Evolutionary conservation across 1,140 invertebrate genomes (phyloP).

Genomic region (Psilanteris sp.): DNA sequence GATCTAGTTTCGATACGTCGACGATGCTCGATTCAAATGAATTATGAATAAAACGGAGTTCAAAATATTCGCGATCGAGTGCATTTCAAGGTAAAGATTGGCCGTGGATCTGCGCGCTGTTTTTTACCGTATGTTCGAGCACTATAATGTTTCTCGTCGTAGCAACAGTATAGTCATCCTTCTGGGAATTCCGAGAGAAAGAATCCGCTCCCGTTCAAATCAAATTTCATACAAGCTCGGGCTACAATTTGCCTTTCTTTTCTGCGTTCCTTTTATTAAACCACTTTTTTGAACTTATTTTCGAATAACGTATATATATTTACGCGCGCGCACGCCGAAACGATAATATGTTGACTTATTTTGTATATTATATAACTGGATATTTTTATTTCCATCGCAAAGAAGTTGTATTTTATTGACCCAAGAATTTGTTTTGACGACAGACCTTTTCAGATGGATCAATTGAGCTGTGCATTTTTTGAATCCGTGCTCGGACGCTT

Average conservation of each 20-base stretch:
- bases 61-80: conserved; percentile 58
- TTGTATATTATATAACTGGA: conserved; percentile 14
- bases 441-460: too few relatives aligned
- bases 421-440: too few relatives aligned
- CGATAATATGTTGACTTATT: conserved; percentile 5
- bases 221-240: conserved; percentile 45
- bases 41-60: conserved; percentile 64
- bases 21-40: conserved; percentile 45
- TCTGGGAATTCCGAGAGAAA: conserved; percentile 15
- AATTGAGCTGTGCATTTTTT: too few relatives aligned
- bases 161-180: conserved; percentile 27
- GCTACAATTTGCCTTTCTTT: conserved; percentile 14
- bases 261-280: conserved; percentile 16
- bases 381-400: background rate
- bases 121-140: conserved; percentile 45
- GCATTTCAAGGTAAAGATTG: conserved; percentile 51
- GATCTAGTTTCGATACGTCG: conserved; percentile 46
- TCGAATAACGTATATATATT: conserved; percentile 20
- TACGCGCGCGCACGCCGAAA: conserved; percentile 1
- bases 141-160: conserved; percentile 48
- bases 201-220: conserved; percentile 22
- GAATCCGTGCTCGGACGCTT: too few relatives aligned
- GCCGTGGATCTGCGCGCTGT: conserved; percentile 15
- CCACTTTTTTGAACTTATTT: conserved; percentile 22
- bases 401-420: too few relatives aligned